Base-by-base conservation (phyloP, 1,140 invertebrate genomes). In the Drosophila setifemur region DNA sequence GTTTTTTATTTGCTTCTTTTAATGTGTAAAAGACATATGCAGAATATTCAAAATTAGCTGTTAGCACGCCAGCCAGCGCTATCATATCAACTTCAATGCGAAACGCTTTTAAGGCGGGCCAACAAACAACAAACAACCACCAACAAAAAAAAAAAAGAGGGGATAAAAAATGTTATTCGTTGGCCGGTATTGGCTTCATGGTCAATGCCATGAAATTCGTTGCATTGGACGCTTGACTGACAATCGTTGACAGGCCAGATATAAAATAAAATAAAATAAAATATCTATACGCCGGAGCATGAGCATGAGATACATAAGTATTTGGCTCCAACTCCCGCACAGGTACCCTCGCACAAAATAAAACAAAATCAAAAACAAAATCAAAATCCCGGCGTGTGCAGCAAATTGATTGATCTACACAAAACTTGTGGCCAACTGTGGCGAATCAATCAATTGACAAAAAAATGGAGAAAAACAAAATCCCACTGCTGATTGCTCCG, bases 31-130 rank as follows among this genome's bases (percentile, higher is more conserved):
- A 78, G 43, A 77, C 73, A 78, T 73, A 81, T 76, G 77, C 76
- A 83, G 78, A 73, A 83, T 85, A 69, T 83, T 54, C 69, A 57
- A 83, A 82, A 82, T 82, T 82, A 63, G 68, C 73, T 64, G 52
- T 77, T 83, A 53, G 77, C 77, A 82, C 73, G 77, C 74, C 68
- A 82, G 16, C 45, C 44, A 25, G 14, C 52, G 25, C 48, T 31
- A 50, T 58, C 61, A 73, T 25, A 50, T 52, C 61, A 55, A 72
- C 48, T 40, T 37, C 49, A 70, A 53, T 35, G 48, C 50, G 26
- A 73, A 50, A 18, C 52, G 55, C 43, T 47, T 74, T 79, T 43
- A 72, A 75, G 75, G 76, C 76, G 53, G 35, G 71, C 47, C 63
- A 64, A 21, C 42, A 35, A 53, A 53, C 40, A 39, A 25, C 4